A percentile compares a stretch with the other conserved stretches of the same genome.
These are phyloP conservation scores for Actenoides hombroni DNA, from an alignment of 2,113 vertebrate genomes.

Conservation along the genomic window DNA sequence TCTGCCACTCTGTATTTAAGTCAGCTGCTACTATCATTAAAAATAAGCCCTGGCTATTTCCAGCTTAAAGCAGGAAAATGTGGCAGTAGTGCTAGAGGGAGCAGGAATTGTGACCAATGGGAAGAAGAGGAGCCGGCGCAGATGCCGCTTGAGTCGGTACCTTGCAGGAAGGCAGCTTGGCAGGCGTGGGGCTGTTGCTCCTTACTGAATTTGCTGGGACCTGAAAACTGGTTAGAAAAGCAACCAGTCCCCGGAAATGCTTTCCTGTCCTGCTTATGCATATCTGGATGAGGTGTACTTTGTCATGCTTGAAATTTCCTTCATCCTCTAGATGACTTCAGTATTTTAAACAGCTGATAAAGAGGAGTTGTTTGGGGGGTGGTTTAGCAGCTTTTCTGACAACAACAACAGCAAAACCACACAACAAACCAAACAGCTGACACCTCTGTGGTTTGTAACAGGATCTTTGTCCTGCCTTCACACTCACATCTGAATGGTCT, in stretches of 20 bases:
- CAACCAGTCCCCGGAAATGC: background rate
- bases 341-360: background rate
- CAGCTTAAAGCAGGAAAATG: background rate
- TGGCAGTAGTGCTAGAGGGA: background rate
- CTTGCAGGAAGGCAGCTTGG: background rate
- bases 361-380: background rate
- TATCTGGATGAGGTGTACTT: background rate
- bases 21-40: slow-evolving; percentile 6
- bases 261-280: background rate
- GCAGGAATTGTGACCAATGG: background rate
- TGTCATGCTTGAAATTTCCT: background rate
- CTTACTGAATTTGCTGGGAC: background rate
- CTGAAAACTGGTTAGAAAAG: background rate
- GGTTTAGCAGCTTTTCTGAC: background rate
- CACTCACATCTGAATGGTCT: background rate
- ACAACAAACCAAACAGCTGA: background rate
- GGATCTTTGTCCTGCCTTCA: background rate
- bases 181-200: background rate
- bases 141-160: background rate
- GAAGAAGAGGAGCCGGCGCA: background rate
- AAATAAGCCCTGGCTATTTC: slow-evolving; percentile 1
- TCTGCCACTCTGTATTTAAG: background rate
- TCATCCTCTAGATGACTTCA: background rate
- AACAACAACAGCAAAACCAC: background rate
- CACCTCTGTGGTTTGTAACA: background rate